A percentile compares a stretch with the other conserved stretches of the same genome.
Conservation (phyloP, 2,797 vertebrate genomes). For the Dermochelys coriacea region DNA sequence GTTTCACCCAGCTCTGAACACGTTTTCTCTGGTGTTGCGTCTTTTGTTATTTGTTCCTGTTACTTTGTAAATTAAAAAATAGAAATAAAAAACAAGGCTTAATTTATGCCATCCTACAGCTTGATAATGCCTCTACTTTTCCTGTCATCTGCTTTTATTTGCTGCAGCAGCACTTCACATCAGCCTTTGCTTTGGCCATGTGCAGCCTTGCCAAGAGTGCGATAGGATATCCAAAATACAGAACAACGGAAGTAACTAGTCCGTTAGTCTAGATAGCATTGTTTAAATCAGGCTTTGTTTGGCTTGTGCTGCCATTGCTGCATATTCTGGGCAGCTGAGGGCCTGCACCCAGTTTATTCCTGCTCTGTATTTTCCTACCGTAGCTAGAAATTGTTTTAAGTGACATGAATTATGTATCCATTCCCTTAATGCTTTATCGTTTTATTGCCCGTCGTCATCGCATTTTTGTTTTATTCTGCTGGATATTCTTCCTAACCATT, state of each 20-base stretch:
- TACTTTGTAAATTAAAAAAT: not conserved
- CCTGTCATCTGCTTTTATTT: not conserved
- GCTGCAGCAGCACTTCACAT: not conserved
- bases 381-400: not conserved
- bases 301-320: not conserved
- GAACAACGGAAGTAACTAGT: not conserved
- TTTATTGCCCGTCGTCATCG: not conserved
- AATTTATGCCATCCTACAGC: not conserved
- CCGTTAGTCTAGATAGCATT: not conserved
- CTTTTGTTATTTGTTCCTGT: not conserved
- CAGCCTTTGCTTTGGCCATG: not conserved
- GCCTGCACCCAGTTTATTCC: not conserved
- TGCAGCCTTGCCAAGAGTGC: not conserved
- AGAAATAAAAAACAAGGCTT: not conserved
- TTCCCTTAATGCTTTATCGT: not conserved
- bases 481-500: too few relatives aligned
- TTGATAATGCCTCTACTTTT: not conserved
- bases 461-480: not conserved
- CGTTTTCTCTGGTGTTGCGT: not conserved
- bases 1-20: not conserved
- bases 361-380: not conserved
- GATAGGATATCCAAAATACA: not conserved
- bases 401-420: not conserved
- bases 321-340: not conserved
- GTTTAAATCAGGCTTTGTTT: not conserved